A percentile compares a stretch with the other conserved stretches of the same genome.
phyloP scores from a whole-genome alignment of 2,797 vertebrate genomes.

The Xiphophorus birchmanni region DNA sequence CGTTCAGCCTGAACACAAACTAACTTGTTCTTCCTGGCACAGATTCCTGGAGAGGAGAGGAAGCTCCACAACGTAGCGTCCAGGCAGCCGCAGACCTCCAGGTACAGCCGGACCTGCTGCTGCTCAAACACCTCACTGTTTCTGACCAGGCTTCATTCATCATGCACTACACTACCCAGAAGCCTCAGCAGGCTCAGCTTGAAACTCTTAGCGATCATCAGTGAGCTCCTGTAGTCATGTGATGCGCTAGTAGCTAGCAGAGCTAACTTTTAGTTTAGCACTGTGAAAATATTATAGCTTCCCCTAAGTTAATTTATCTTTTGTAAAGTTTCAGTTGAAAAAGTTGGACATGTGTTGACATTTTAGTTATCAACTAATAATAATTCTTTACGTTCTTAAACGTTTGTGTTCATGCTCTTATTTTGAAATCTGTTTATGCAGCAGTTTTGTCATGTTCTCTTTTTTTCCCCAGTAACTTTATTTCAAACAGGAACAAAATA shows the following conservation, averaged over 20 bases:
- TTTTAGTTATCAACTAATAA: too few relatives aligned
- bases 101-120: slow-evolving; percentile 28
- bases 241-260: background rate
- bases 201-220: background rate
- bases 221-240: background rate
- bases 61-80: slow-evolving; percentile 51
- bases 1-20: slow-evolving; percentile 2
- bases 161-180: background rate
- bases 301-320: too few relatives aligned
- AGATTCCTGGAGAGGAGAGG: slow-evolving; percentile 71
- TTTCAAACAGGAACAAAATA: too few relatives aligned
- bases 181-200: background rate
- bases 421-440: too few relatives aligned
- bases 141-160: background rate
- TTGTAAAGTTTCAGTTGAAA: too few relatives aligned
- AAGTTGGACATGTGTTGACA: too few relatives aligned
- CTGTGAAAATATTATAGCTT: too few relatives aligned
- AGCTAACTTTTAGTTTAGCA: background rate
- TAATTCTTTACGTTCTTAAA: too few relatives aligned
- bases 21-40: slow-evolving; percentile 34
- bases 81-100: slow-evolving; percentile 18
- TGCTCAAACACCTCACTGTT: background rate
- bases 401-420: too few relatives aligned
- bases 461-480: too few relatives aligned
- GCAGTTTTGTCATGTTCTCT: too few relatives aligned